A percentile compares a stretch with the other conserved stretches of the same genome.
Evolutionary conservation across 2,113 vertebrate species (phyloP).

Genomic region (Elaphurus davidianus): DNA sequence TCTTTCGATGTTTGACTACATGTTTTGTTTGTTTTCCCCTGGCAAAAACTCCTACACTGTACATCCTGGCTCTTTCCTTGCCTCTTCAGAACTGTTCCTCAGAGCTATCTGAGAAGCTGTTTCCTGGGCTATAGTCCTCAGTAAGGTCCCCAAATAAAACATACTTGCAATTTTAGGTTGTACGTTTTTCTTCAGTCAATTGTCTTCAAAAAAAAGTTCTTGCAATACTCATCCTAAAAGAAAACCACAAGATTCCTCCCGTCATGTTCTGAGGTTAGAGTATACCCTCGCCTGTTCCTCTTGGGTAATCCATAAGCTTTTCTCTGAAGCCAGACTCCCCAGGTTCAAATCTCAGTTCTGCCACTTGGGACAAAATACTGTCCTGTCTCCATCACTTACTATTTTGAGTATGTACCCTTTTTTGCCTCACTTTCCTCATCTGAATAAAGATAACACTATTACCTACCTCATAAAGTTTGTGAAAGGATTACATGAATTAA

Average conservation of each 20-base stretch:
- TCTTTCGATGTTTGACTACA: background rate
- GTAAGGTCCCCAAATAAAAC: background rate
- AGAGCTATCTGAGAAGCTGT: background rate
- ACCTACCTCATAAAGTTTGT: background rate
- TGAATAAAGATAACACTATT: background rate
- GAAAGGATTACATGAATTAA: background rate
- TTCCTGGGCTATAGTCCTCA: background rate
- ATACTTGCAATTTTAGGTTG: background rate
- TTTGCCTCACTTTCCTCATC: background rate
- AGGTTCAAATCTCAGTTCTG: background rate
- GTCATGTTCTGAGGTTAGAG: background rate
- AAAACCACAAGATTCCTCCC: background rate
- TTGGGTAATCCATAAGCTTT: background rate
- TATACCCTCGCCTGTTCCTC: background rate
- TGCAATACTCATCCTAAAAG: background rate
- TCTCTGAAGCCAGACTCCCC: background rate
- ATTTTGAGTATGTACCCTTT: background rate
- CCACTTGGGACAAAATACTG: background rate
- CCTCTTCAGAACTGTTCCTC: background rate
- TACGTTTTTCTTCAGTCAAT: background rate
- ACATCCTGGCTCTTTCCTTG: background rate
- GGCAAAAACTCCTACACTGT: background rate
- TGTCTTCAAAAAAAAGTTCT: background rate
- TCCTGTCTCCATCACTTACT: background rate
- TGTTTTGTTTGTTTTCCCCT: background rate